phyloP scores from a whole-genome alignment of 1,140 invertebrate genomes.

The Battus philenor region DNA sequence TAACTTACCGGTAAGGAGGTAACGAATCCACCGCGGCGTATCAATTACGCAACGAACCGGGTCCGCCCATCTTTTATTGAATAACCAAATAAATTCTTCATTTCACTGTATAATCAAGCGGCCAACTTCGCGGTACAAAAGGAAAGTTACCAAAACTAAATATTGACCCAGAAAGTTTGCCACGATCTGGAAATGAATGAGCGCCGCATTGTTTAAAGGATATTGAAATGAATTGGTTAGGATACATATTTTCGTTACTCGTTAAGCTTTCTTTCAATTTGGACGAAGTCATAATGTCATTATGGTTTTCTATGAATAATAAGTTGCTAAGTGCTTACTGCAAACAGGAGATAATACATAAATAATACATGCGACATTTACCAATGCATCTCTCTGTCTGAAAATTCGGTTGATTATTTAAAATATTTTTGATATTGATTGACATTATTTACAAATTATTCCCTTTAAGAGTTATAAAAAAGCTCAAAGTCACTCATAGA shows the following conservation, averaged over 20 bases:
- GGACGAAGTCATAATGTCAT: no score
- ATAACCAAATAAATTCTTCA: constrained; percentile 16
- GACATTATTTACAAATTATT: no score
- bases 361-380: no score
- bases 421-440: no score
- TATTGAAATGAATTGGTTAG: constrained; percentile 7
- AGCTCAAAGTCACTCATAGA: no score
- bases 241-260: constrained; percentile 10
- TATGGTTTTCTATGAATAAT: no score
- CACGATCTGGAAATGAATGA: constrained; percentile 14
- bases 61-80: constrained; percentile 8
- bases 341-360: no score
- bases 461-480: no score
- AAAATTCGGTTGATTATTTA: no score
- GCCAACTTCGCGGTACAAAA: constrained; percentile 15
- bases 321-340: no score
- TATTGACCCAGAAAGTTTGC: constrained; percentile 20
- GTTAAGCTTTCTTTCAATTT: no score
- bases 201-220: constrained; percentile 6
- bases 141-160: constrained; percentile 20
- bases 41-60: constrained; percentile 3
- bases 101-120: constrained; percentile 19
- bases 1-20: constrained; percentile 2
- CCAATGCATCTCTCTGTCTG: no score
- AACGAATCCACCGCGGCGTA: constrained; percentile 1